phyloP scores from a whole-genome alignment of 1,140 invertebrate genomes.

The Popillia japonica region DNA sequence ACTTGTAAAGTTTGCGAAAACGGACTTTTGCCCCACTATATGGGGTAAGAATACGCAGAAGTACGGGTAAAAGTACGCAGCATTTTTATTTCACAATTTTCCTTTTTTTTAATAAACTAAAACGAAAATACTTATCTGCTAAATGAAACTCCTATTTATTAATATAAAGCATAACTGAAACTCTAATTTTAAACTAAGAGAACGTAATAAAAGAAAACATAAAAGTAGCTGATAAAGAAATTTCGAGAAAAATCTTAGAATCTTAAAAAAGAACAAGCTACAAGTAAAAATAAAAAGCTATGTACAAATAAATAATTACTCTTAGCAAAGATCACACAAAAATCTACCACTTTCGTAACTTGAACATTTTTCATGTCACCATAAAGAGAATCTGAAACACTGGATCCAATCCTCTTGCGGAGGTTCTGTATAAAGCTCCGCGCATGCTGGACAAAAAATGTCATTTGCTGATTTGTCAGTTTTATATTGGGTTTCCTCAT shows the following conservation, averaged over 20 bases:
- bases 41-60: neutral
- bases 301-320: neutral
- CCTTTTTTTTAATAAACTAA: neutral
- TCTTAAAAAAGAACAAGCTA: neutral
- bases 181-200: neutral
- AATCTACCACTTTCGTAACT: neutral
- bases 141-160: neutral
- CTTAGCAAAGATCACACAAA: neutral
- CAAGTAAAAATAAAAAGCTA: neutral
- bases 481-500: no score
- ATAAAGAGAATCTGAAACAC: neutral
- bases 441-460: no score
- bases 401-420: no score
- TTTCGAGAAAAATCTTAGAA: neutral
- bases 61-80: neutral
- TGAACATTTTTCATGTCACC: neutral
- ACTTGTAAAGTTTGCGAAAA: neutral
- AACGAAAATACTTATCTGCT: neutral
- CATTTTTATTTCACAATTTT: neutral
- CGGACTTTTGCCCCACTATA: neutral
- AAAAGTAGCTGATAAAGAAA: no score
- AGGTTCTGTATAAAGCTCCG: no score
- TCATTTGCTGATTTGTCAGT: no score
- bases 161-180: neutral
- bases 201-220: neutral